Base-by-base conservation (phyloP, 2,888 invertebrate genomes). In the Habrosyne pyritoides region DNA sequence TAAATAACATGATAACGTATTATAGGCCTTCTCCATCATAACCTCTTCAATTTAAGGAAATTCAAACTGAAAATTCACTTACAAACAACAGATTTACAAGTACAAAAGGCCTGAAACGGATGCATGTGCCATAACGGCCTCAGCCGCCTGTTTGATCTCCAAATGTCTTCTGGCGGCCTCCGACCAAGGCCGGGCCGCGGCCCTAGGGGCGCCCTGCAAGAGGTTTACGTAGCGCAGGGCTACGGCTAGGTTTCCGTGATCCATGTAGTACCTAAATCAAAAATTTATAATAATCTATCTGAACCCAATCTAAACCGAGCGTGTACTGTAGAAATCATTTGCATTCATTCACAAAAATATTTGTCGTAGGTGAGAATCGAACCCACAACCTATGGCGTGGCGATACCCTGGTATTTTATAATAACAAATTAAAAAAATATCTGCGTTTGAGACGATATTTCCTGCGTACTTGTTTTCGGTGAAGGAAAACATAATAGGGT, bases 141-240 rank as follows among this genome's bases (percentile, higher is more conserved):
- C 95, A 24, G 98, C 97, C 42, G 98, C 98, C 87, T 98, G 98
- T 76, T 96, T 95, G 6, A 98, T 96, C 89, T 99, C 99, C 60
- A 99, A 92, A 69, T 97, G 94, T 51, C 95, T 91, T 58, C 96
- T 94, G 0, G 97, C 95, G 71, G 98, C 98, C 59, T 94, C 93
- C 77, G 97, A 95, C 99, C 99, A 99, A 64, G 96, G 96, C 52
- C 84, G 84, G 0, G 99, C 97, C 10, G 98, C 95, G 53, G 95
- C 94, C 8, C 97, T 94, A 0, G 99, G 95, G 14, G 98, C 98
- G 21, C 99, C 99, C 77, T 95, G 94, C 57, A 99, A 91, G 57
- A 99, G 94, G 87, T 98, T 98, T 93, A 98, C 96, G 89, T 98
- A 99, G 63, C 96, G 95, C 10, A 99, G 91, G 0, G 98, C 97